These are phyloP conservation scores for Pseudomyrmex concolor DNA, from an alignment of 1,140 invertebrate genomes.

Conservation along the genomic window DNA sequence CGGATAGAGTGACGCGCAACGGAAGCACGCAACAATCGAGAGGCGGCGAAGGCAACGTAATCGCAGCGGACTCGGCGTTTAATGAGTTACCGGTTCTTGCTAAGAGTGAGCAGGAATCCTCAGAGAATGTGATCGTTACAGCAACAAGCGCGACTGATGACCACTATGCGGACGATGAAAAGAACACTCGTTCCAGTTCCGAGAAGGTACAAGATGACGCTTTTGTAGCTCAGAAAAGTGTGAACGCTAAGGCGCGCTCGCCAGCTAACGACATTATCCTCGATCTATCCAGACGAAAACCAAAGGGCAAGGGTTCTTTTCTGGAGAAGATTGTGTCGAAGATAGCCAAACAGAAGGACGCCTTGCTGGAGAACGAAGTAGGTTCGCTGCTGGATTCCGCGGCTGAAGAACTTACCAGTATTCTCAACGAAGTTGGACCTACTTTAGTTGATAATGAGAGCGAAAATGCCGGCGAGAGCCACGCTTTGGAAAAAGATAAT, in stretches of 20 bases:
- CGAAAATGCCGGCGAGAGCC: background rate
- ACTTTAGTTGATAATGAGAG: background rate
- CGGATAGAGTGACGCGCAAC: constrained; percentile 62
- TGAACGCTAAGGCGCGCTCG: constrained; percentile 23
- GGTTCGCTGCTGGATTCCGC: constrained; percentile 74
- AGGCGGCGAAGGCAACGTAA: constrained; percentile 4
- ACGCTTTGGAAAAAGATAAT: background rate
- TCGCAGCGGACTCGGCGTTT: constrained; percentile 6
- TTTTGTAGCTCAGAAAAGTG: background rate
- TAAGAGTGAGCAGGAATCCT: constrained; percentile 32
- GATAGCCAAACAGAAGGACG: constrained; percentile 83
- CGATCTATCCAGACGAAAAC: constrained; percentile 80
- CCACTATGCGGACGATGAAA: background rate
- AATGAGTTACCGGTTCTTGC: constrained; percentile 4
- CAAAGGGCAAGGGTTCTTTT: constrained; percentile 80
- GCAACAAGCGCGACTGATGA: background rate
- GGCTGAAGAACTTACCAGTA: constrained; percentile 75
- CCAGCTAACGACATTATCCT: constrained; percentile 82
- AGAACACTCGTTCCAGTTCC: background rate
- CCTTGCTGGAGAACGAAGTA: constrained; percentile 77
- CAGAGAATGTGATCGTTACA: background rate
- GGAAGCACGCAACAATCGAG: constrained; percentile 58
- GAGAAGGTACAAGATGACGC: background rate
- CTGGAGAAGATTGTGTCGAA: constrained; percentile 83
- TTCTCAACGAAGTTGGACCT: constrained; percentile 75